Percentiles rank a stretch among this genome's conserved stretches.
Evolutionary conservation across 2,888 invertebrate genomes (phyloP).

Genomic region (Tenthredo distinguenda): DNA sequence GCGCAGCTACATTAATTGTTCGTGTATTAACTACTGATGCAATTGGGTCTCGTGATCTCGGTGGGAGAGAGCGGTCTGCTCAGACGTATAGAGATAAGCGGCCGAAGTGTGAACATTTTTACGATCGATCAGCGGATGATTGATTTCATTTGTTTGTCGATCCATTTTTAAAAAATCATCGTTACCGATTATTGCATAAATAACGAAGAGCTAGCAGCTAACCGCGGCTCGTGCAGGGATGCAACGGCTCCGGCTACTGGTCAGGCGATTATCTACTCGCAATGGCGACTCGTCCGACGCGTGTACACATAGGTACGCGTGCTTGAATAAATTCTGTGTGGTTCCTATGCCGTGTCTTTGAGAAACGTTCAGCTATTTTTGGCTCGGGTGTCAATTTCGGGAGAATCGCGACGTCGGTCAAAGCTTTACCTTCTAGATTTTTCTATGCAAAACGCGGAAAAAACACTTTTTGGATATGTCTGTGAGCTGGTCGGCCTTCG

Average conservation of each 20-base stretch:
- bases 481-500: background rate
- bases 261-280: slow-evolving; percentile 12
- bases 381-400: background rate
- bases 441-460: background rate
- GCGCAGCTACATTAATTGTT: background rate
- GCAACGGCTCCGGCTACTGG: background rate
- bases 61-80: slow-evolving; percentile 10
- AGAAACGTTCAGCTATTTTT: background rate
- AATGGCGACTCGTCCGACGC: background rate
- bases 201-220: background rate
- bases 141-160: slow-evolving; percentile 44
- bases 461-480: background rate
- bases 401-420: background rate
- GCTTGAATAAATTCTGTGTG: background rate
- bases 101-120: slow-evolving; percentile 23
- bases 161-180: background rate
- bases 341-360: background rate
- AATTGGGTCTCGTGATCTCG: slow-evolving; percentile 29
- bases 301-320: background rate
- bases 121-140: slow-evolving; percentile 28
- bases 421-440: background rate
- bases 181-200: slow-evolving; percentile 15
- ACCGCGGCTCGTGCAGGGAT: background rate
- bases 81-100: slow-evolving; percentile 29
- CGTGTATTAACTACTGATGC: background rate